phyloP scores from a whole-genome alignment of 2,113 vertebrate species.

The Bubo blakistoni region DNA sequence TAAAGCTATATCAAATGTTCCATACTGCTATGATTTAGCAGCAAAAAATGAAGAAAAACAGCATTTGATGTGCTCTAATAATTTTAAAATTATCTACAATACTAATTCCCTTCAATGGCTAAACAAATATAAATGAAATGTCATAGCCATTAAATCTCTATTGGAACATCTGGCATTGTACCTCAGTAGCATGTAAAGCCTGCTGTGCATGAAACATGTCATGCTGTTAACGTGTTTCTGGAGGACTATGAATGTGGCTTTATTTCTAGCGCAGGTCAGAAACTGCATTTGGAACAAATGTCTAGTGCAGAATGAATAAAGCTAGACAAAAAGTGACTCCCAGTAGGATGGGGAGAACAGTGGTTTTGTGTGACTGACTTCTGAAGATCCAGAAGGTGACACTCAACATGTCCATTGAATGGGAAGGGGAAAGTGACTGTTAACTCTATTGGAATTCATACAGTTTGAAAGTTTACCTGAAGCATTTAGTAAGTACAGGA shows the following conservation, averaged over 20 bases:
- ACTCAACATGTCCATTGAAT: neutral
- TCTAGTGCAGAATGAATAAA: neutral
- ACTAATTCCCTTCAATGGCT: neutral
- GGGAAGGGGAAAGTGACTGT: neutral
- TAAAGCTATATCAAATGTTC: neutral
- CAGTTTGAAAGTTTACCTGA: neutral
- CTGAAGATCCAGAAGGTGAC: neutral
- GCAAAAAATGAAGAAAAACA: neutral
- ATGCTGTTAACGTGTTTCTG: neutral
- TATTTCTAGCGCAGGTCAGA: neutral
- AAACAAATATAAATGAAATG: neutral
- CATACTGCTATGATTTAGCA: neutral
- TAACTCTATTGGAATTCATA: neutral
- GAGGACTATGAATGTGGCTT: neutral
- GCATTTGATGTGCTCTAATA: neutral
- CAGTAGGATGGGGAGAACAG: neutral
- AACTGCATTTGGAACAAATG: neutral
- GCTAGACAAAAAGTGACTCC: slow-evolving; percentile 12
- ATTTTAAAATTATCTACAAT: neutral
- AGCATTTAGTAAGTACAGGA: neutral
- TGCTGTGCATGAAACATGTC: neutral
- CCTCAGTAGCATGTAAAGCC: neutral
- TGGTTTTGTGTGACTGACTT: neutral
- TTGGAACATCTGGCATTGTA: neutral
- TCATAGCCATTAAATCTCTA: neutral